Percentiles rank a stretch among this genome's conserved stretches.
Evolutionary conservation across 2,113 vertebrate genomes (phyloP).

Genomic region (Cynopterus brachyotis): DNA sequence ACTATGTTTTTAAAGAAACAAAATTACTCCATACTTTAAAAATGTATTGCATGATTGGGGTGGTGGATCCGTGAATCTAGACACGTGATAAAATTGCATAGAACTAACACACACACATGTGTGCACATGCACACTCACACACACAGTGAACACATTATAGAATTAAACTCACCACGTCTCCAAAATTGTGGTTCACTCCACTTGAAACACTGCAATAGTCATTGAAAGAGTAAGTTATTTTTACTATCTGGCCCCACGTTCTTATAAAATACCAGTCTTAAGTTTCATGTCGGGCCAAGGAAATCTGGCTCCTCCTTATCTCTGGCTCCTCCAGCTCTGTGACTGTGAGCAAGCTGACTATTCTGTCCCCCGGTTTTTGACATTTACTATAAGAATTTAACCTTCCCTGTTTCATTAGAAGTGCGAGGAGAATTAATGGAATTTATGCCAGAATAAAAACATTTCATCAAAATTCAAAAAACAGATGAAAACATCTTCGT

Average conservation of each 20-base stretch:
- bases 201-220: not conserved
- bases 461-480: constrained; percentile 52
- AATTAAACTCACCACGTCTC: not conserved
- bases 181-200: not conserved
- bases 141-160: not conserved
- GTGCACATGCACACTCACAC: rapidly evolving
- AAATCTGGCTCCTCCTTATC: not conserved
- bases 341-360: not conserved
- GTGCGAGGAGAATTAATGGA: constrained; percentile 12
- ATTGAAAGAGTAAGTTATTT: constrained; percentile 7
- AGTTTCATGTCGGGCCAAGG: constrained; percentile 28
- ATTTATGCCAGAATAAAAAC: constrained; percentile 20
- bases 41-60: not conserved
- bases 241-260: constrained; percentile 25
- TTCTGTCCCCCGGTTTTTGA: constrained; percentile 31
- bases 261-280: constrained; percentile 43
- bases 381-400: constrained; percentile 25
- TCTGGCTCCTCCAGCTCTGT: not conserved
- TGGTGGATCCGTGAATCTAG: not conserved
- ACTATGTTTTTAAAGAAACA: not conserved
- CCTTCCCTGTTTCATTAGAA: not conserved
- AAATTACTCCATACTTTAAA: not conserved
- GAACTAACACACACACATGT: not conserved
- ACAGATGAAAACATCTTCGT: constrained; percentile 14
- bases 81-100: not conserved